Percentiles rank a stretch among this genome's conserved stretches.
Evolutionary conservation across 1,140 invertebrate genomes (phyloP).

Genomic region (Dendroctonus valens): DNA sequence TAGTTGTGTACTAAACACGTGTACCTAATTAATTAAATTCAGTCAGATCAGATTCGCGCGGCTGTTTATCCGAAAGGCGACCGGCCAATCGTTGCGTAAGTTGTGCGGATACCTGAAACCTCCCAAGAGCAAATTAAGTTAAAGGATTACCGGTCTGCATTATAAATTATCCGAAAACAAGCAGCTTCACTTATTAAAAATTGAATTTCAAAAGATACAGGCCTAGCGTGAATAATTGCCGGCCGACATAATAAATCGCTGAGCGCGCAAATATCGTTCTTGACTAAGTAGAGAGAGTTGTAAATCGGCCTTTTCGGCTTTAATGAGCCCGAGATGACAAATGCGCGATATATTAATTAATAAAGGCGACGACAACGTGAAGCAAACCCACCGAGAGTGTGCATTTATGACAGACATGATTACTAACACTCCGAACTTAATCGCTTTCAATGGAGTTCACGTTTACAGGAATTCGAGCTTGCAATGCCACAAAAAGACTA

Average conservation of each 20-base stretch:
- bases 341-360: constrained; percentile 42
- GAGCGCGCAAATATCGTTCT: constrained; percentile 36
- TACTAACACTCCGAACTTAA: too few relatives aligned
- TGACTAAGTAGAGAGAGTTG: constrained; percentile 40
- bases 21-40: too few relatives aligned
- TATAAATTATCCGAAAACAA: constrained; percentile 24
- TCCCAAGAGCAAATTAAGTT: not conserved
- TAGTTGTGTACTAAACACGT: too few relatives aligned
- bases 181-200: constrained; percentile 23
- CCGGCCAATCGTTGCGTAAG: not conserved
- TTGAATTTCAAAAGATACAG: constrained; percentile 18
- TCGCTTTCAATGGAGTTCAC: too few relatives aligned
- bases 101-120: not conserved
- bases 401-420: constrained; percentile 39
- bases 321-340: constrained; percentile 43
- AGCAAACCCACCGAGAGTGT: constrained; percentile 41
- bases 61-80: too few relatives aligned
- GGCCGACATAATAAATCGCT: constrained; percentile 38
- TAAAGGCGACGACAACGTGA: constrained; percentile 40
- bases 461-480: too few relatives aligned
- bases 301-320: constrained; percentile 42
- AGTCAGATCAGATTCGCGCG: too few relatives aligned
- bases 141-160: constrained; percentile 16
- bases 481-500: too few relatives aligned
- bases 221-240: constrained; percentile 16